Percentiles rank a stretch among this genome's conserved stretches.
These are phyloP conservation scores for Cryptoblepharus egeriae DNA, from an alignment of 2,797 vertebrate genomes.

Conservation along the genomic window DNA sequence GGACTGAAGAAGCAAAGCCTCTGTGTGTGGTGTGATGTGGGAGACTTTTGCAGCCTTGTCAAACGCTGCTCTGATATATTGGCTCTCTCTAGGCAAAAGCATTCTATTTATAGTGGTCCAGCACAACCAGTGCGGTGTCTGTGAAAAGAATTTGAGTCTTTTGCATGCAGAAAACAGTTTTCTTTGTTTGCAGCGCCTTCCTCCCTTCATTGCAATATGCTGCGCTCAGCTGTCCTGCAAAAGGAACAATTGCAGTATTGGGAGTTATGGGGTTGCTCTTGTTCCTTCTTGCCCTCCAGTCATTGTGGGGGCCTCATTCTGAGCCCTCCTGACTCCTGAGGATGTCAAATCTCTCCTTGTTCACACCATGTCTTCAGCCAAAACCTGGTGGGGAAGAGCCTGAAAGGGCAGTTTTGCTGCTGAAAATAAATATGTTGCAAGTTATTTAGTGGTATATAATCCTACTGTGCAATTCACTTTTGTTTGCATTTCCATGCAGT, in stretches of 20 bases:
- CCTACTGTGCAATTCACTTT: no score
- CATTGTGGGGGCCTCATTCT: neutral
- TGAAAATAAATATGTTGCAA: neutral
- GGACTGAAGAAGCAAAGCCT: conserved; percentile 18
- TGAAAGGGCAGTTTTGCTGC: no score
- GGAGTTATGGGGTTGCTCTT: conserved; percentile 17
- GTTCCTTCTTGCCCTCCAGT: neutral
- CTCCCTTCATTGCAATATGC: conserved; percentile 19
- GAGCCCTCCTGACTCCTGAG: neutral
- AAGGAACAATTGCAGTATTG: conserved; percentile 58
- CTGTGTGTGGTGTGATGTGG: conserved; percentile 15
- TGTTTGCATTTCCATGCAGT: no score
- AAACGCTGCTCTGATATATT: conserved; percentile 50
- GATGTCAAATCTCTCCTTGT: neutral
- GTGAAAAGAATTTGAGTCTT: conserved; percentile 69
- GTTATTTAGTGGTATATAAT: neutral
- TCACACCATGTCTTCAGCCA: neutral
- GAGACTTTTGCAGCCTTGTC: conserved; percentile 41
- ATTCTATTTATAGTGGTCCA: conserved; percentile 61
- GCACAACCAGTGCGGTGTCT: conserved; percentile 41
- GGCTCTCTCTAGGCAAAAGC: conserved; percentile 53
- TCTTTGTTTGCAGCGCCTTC: conserved; percentile 68
- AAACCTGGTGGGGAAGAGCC: no score
- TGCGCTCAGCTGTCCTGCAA: conserved; percentile 54
- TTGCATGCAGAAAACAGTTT: conserved; percentile 47